phyloP scores from a whole-genome alignment of 2,888 invertebrate genomes.

The Mythimna albipuncta region DNA sequence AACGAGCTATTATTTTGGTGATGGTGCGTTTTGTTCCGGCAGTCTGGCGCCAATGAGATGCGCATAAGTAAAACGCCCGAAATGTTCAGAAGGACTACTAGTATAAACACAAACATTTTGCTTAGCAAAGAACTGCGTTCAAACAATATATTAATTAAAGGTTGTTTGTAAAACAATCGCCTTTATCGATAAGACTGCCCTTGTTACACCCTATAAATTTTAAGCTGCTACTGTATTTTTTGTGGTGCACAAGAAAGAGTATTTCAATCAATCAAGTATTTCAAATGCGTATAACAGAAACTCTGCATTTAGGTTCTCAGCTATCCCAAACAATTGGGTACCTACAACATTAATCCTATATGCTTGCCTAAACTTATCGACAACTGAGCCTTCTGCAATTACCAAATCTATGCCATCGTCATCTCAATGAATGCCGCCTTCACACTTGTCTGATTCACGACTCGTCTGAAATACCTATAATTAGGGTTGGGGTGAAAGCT shows the following conservation, averaged over 20 bases:
- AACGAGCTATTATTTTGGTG: constrained; percentile 42
- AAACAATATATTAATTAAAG: too few species aligned
- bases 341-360: not conserved
- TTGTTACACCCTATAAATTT: too few species aligned
- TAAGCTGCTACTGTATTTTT: too few species aligned
- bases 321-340: not conserved
- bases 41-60: constrained; percentile 14
- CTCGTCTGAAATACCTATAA: constrained; percentile 78
- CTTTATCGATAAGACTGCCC: too few species aligned
- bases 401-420: constrained; percentile 20
- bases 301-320: too few species aligned
- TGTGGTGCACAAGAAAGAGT: too few species aligned
- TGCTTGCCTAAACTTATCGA: not conserved
- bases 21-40: constrained; percentile 30
- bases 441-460: constrained; percentile 76
- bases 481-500: constrained; percentile 83
- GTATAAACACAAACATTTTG: not conserved
- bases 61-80: not conserved
- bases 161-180: too few species aligned
- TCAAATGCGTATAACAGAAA: too few species aligned
- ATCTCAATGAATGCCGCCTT: constrained; percentile 74
- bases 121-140: too few species aligned
- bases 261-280: too few species aligned
- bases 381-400: constrained; percentile 22
- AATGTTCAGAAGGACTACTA: constrained; percentile 29